These are phyloP conservation scores for Morinoia aosen DNA, from an alignment of 2,888 invertebrate genomes.

Conservation along the genomic window DNA sequence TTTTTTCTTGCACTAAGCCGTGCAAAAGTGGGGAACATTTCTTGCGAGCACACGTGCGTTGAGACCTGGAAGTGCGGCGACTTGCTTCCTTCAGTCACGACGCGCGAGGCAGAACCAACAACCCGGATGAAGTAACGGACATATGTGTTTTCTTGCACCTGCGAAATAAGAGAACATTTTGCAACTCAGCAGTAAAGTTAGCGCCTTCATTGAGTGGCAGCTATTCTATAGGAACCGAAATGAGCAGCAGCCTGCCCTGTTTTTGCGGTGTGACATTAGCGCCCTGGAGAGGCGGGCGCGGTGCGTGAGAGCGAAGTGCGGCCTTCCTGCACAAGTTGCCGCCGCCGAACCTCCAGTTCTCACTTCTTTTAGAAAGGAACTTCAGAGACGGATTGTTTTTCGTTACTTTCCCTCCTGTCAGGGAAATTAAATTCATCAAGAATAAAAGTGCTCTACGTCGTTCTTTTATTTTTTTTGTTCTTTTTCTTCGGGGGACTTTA, in stretches of 20 bases:
- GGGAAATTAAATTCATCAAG: background rate
- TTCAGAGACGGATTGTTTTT: background rate
- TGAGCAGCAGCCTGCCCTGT: background rate
- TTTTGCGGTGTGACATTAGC: background rate
- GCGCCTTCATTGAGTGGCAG: background rate
- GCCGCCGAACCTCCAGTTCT: background rate
- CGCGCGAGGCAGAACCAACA: background rate
- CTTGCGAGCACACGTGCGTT: background rate
- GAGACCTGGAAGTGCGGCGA: background rate
- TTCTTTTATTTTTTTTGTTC: background rate
- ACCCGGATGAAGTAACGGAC: background rate
- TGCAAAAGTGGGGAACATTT: background rate
- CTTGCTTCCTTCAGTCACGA: background rate
- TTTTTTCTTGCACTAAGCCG: background rate
- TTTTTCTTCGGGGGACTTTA: background rate
- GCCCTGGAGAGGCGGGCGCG: background rate
- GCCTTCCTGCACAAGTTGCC: background rate
- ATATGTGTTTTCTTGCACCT: background rate
- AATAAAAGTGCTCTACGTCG: background rate
- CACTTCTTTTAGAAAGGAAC: background rate
- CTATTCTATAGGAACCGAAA: background rate
- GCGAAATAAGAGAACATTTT: background rate
- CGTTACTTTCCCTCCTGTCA: background rate
- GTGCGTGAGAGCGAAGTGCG: background rate
- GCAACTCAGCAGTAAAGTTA: conserved; percentile 26